These are phyloP conservation scores for Emys orbicularis DNA, from an alignment of 2,797 vertebrate species.

Conservation along the genomic window DNA sequence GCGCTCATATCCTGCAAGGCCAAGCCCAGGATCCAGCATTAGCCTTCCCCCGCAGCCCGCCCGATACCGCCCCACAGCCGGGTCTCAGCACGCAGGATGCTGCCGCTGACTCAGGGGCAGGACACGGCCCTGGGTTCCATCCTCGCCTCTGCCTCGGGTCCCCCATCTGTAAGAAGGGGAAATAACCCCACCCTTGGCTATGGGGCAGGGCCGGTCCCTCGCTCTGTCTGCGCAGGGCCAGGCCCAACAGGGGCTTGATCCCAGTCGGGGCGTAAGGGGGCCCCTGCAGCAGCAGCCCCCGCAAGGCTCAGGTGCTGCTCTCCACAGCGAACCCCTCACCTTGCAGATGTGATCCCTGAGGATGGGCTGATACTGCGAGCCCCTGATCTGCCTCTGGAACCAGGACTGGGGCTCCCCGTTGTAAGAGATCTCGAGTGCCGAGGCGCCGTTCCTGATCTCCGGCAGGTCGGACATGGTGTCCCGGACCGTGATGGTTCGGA, in stretches of 20 bases:
- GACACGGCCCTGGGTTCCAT: too few species aligned
- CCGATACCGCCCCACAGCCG: neutral
- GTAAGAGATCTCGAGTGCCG: slow-evolving; percentile 93
- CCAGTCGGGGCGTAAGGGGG: too few species aligned
- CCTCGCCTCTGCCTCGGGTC: rapidly evolving
- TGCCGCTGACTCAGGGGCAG: too few species aligned
- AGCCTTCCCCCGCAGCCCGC: neutral
- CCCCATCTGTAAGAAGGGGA: neutral
- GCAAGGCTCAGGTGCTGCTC: too few species aligned
- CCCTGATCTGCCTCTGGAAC: slow-evolving; percentile 97
- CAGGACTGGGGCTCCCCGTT: slow-evolving; percentile 98
- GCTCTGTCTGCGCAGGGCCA: too few species aligned
- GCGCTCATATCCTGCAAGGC: slow-evolving; percentile 94
- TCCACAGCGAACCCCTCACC: slow-evolving; percentile 75
- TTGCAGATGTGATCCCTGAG: slow-evolving; percentile 98
- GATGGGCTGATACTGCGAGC: slow-evolving; percentile 96
- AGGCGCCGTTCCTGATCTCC: slow-evolving; percentile 93
- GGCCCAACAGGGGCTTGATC: too few species aligned
- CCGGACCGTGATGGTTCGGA: slow-evolving; percentile 95
- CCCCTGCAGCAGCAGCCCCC: too few species aligned
- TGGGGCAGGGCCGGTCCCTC: neutral
- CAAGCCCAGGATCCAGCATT: rapidly evolving
- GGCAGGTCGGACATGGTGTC: slow-evolving; percentile 98
- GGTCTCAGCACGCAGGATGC: neutral
- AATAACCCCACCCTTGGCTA: neutral